A percentile compares a stretch with the other conserved stretches of the same genome.
These are phyloP conservation scores for Antedon mediterranea DNA, from an alignment of 53 echinoderm and acorn worm genomes.

Conservation along the genomic window DNA sequence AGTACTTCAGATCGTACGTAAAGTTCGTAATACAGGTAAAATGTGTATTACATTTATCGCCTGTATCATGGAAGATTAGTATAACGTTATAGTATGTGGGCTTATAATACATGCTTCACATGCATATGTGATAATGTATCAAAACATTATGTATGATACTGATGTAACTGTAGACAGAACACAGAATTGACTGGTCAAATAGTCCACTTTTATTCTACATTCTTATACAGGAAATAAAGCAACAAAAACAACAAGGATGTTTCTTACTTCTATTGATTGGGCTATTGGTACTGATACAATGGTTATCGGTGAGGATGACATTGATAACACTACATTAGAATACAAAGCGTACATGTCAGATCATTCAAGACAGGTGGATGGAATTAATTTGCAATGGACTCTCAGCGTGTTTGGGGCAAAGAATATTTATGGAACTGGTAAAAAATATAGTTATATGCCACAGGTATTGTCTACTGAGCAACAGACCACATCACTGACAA, in stretches of 20 bases:
- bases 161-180: no score
- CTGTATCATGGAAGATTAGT: no score
- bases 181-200: neutral
- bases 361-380: slow-evolving; percentile 23
- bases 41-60: no score
- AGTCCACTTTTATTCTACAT: neutral
- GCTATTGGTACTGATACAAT: slow-evolving; percentile 3
- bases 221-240: neutral
- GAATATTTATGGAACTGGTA: slow-evolving; percentile 60
- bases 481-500: slow-evolving; percentile 36
- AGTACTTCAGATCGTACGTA: no score
- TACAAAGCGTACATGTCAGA: neutral
- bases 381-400: slow-evolving; percentile 51
- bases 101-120: no score
- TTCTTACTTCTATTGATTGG: neutral
- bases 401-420: slow-evolving; percentile 66
- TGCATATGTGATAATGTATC: slow-evolving; percentile 1
- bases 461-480: slow-evolving; percentile 42
- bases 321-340: slow-evolving; percentile 4
- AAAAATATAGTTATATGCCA: slow-evolving; percentile 9
- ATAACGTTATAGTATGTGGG: no score
- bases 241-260: neutral
- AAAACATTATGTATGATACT: neutral
- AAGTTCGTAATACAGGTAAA: no score
- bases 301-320: slow-evolving; percentile 3